Base-by-base conservation (phyloP, 2,113 vertebrate species). In the Silurus glanis region DNA sequence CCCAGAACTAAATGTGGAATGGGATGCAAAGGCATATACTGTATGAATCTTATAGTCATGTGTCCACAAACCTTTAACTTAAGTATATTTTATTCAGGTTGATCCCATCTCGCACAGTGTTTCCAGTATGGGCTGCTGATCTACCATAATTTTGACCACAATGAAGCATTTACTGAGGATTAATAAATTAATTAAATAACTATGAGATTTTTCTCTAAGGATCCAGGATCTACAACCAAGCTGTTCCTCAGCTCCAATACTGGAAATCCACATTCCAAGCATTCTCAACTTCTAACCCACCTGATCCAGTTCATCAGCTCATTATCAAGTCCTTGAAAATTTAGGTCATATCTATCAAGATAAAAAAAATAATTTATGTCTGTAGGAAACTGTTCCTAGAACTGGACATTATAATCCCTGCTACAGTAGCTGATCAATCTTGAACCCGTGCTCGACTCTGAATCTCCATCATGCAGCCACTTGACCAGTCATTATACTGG, bases 401-500 rank as follows among this genome's bases (percentile, higher is more conserved):
- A 19, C 51, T 55, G 76, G 16, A 19, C 14, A 79, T 9, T 4
- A 58, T 56, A 37, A 37, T 58, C n/a, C 53, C 53, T 58, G 14
- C 74, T 9, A 55, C n/a, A 25, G n/a, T 1, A 79, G 37, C 37
- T 9, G 25, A 80, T 80, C 78, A 21, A 45, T 80, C 25, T 59
- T 80, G 56, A 80, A 37, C 56, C 56, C 10, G 9, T 79, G 53
- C 76, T 79, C 37, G 55, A 47, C 56, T 61, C 28, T 23, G 56
- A 80, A 28, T 80, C 17, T 21, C 78, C 19, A 80, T 61, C 17
- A 80, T 45, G 58, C 78, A 47, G 56, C 28, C 78, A 80, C 78
- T 61, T 80, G 78, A 80, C 78, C 19, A 47, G 78, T 80, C 28
- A 37, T 79, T 79, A 79, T 58, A 25, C 76, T 17, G 76, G 76